Evolutionary conservation across 2,113 vertebrate species (phyloP).

Genomic region (Sarotherodon lohbergeri): DNA sequence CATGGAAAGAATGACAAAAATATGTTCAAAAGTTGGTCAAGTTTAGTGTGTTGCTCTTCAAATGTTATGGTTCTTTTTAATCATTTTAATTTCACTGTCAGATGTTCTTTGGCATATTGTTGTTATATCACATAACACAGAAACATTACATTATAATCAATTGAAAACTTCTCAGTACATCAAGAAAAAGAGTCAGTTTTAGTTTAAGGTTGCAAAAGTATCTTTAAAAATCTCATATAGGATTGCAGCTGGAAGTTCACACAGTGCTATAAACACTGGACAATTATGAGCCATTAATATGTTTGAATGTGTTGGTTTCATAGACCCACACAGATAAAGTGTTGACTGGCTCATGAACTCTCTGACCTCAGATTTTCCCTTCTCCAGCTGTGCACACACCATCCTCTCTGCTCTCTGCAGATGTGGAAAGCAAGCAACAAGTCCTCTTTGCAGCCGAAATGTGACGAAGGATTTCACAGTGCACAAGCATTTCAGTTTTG

Average conservation of each 20-base stretch:
- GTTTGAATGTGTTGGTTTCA: neutral
- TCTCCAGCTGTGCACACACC: neutral
- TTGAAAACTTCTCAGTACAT: rapidly evolving
- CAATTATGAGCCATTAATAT: neutral
- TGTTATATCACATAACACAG: neutral
- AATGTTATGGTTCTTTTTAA: neutral
- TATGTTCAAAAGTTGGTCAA: neutral
- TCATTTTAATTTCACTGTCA: neutral
- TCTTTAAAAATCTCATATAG: neutral
- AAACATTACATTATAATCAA: neutral
- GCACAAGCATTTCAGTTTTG: neutral
- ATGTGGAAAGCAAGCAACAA: neutral
- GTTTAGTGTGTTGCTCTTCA: neutral
- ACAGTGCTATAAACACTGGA: neutral
- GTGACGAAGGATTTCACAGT: neutral
- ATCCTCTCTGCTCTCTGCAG: neutral
- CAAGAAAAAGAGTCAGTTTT: neutral
- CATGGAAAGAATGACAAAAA: neutral
- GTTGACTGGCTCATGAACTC: neutral
- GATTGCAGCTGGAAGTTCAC: neutral
- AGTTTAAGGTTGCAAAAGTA: neutral
- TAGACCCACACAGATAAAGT: neutral
- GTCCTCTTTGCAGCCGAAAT: neutral
- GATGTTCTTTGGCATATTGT: neutral
- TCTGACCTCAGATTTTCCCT: neutral